phyloP scores from a whole-genome alignment of 2,888 invertebrate species.

The Drosophila anomalata region DNA sequence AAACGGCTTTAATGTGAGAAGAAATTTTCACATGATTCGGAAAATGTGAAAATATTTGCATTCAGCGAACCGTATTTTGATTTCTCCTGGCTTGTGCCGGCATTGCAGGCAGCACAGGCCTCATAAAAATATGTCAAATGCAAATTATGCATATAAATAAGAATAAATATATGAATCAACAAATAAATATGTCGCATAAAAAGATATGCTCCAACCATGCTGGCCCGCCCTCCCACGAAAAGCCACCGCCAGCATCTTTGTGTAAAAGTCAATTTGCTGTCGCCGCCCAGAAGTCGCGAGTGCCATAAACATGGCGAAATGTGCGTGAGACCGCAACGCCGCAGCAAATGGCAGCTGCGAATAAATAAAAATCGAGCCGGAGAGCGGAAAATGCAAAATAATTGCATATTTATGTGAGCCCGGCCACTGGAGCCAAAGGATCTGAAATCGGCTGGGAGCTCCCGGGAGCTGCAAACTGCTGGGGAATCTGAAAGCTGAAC shows the following conservation, averaged over 20 bases:
- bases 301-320: constrained; percentile 72
- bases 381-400: constrained; percentile 70
- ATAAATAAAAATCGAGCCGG: constrained; percentile 60
- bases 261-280: constrained; percentile 71
- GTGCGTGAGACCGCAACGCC: constrained; percentile 48
- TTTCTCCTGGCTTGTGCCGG: constrained; percentile 21
- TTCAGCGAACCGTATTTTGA: constrained; percentile 43
- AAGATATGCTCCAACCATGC: constrained; percentile 29
- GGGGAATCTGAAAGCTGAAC: constrained; percentile 2
- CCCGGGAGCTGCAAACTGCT: constrained; percentile 5
- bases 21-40: constrained; percentile 20
- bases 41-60: constrained; percentile 21
- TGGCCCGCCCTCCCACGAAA: not conserved
- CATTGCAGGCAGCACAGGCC: constrained; percentile 3
- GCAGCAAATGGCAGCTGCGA: constrained; percentile 38
- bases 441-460: constrained; percentile 12
- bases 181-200: constrained; percentile 69
- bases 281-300: constrained; percentile 67
- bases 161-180: constrained; percentile 59
- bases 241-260: constrained; percentile 43
- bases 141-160: constrained; percentile 74
- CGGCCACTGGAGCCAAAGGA: constrained; percentile 30
- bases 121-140: constrained; percentile 77
- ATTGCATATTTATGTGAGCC: constrained; percentile 72
- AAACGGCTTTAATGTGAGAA: not conserved